Evolutionary conservation across 2,888 invertebrate genomes (phyloP).

Genomic region (Drosophila affinis): DNA sequence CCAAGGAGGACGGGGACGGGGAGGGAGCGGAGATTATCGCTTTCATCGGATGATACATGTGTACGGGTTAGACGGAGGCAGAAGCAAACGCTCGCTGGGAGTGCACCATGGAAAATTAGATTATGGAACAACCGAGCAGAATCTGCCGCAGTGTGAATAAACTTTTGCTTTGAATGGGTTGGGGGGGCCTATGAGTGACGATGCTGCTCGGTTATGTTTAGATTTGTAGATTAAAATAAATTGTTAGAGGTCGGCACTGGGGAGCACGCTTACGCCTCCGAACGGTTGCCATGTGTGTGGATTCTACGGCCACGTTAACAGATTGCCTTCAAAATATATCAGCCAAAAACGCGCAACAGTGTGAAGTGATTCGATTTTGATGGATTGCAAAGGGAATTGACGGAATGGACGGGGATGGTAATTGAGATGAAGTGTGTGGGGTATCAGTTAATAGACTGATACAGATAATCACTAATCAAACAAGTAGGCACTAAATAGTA

Average conservation of each 20-base stretch:
- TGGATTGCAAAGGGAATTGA: constrained; percentile 32
- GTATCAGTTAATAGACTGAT: too few relatives aligned
- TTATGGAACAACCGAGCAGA: constrained; percentile 29
- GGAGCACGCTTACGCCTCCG: constrained; percentile 19
- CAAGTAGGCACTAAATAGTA: too few relatives aligned
- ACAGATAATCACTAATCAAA: too few relatives aligned
- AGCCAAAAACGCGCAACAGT: constrained; percentile 19
- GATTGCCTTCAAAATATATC: constrained; percentile 42
- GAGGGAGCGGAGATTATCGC: neutral
- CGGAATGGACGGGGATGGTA: constrained; percentile 3
- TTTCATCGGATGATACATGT: constrained; percentile 29
- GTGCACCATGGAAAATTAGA: constrained; percentile 42
- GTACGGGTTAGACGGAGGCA: constrained; percentile 16
- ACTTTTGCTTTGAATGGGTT: constrained; percentile 60
- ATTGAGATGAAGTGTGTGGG: neutral
- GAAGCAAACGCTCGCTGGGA: constrained; percentile 3
- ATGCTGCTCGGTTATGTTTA: constrained; percentile 49
- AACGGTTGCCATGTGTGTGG: constrained; percentile 43
- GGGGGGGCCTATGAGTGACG: constrained; percentile 67
- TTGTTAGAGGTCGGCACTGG: constrained; percentile 53
- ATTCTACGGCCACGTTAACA: constrained; percentile 44
- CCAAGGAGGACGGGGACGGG: too few relatives aligned
- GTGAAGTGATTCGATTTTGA: constrained; percentile 38
- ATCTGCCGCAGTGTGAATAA: constrained; percentile 67
- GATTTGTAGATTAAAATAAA: constrained; percentile 66